Conservation (phyloP, 2,797 vertebrate species). For the Mus caroli region DNA sequence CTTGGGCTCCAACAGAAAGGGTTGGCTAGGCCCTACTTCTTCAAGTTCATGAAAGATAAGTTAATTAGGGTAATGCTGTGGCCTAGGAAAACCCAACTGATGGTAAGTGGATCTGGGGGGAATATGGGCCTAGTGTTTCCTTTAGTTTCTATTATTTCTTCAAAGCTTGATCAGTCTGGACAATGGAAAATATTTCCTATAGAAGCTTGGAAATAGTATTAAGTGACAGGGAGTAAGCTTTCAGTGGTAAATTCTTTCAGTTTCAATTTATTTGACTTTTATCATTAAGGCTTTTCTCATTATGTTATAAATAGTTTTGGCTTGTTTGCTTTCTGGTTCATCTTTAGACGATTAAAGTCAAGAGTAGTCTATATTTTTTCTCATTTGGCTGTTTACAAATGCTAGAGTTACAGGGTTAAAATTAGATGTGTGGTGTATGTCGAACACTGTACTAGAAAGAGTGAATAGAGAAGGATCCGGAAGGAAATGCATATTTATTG, state of each 20-base stretch:
- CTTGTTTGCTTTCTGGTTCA: background rate
- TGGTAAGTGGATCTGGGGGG: constrained; percentile 25
- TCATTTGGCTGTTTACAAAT: background rate
- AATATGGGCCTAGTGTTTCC: background rate
- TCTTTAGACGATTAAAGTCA: background rate
- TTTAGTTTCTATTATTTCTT: constrained; percentile 55
- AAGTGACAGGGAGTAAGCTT: background rate
- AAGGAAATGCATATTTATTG: background rate
- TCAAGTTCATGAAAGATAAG: constrained; percentile 66
- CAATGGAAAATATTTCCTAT: constrained; percentile 33
- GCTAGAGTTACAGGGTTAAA: background rate
- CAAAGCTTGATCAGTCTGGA: constrained; percentile 51
- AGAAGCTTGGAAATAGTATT: constrained; percentile 10
- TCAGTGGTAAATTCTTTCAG: background rate
- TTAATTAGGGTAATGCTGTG: constrained; percentile 60
- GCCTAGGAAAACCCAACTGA: constrained; percentile 24
- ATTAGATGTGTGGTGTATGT: background rate
- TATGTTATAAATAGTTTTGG: constrained; percentile 1
- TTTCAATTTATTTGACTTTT: constrained; percentile 54
- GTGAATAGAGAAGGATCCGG: background rate
- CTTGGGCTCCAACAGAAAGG: background rate
- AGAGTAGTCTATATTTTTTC: background rate
- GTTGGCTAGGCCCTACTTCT: constrained; percentile 54
- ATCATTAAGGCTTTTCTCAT: constrained; percentile 1
- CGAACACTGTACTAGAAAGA: background rate